A percentile compares a stretch with the other conserved stretches of the same genome.
Evolutionary conservation across 2,888 invertebrate species (phyloP).

Genomic region (Eilema caniola): DNA sequence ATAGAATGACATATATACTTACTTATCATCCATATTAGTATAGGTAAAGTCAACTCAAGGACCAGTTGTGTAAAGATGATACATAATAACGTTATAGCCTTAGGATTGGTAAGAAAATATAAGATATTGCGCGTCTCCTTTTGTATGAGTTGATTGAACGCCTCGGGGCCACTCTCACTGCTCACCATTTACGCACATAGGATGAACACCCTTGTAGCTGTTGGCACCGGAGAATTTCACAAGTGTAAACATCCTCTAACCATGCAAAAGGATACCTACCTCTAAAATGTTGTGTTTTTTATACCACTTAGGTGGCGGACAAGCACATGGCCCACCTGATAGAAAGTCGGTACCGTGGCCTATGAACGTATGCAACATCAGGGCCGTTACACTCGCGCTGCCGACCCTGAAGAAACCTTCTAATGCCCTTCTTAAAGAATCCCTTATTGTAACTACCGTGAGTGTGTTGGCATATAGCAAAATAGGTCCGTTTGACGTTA

Average conservation of each 20-base stretch:
- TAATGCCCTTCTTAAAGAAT: too few relatives aligned
- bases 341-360: too few relatives aligned
- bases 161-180: background rate
- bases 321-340: too few relatives aligned
- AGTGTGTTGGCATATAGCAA: background rate
- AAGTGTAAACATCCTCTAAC: background rate
- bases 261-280: background rate
- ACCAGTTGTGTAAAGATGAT: background rate
- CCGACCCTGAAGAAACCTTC: too few relatives aligned
- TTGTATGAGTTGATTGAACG: constrained; percentile 8
- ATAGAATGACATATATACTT: background rate
- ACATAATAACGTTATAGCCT: too few relatives aligned
- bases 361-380: too few relatives aligned
- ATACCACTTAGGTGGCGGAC: too few relatives aligned
- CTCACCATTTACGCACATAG: background rate
- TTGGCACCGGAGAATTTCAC: background rate
- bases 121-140: constrained; percentile 5
- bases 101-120: background rate
- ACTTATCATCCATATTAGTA: background rate
- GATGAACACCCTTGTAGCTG: background rate
- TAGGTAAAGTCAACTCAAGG: background rate
- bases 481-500: too few relatives aligned
- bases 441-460: too few relatives aligned
- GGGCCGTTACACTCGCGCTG: too few relatives aligned
- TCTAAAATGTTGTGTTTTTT: too few relatives aligned